Percentiles rank a stretch among this genome's conserved stretches.
These are phyloP conservation scores for Leptobrachium leishanense DNA, from an alignment of 2,113 vertebrate species.

Conservation along the genomic window DNA sequence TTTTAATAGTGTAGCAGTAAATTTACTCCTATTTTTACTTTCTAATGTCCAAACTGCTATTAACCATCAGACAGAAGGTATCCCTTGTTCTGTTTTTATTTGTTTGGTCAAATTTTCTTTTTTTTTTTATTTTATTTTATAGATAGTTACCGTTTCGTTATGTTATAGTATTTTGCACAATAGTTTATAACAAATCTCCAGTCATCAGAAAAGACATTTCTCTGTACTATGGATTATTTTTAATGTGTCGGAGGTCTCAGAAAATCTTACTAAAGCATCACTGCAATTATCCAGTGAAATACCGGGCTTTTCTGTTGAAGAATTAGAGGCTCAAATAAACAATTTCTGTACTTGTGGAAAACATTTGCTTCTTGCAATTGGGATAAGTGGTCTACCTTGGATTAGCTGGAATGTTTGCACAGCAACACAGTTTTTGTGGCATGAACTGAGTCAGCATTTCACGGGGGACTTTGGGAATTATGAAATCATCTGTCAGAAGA, in stretches of 20 bases:
- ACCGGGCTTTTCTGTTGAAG: neutral
- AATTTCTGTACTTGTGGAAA: neutral
- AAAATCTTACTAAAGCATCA: neutral
- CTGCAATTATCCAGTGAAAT: neutral
- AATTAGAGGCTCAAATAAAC: neutral
- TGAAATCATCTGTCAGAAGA: neutral
- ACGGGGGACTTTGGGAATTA: neutral
- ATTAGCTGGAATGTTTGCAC: neutral
- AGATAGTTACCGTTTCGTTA: neutral
- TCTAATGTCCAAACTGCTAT: slow-evolving; percentile 11
- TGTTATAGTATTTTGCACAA: slow-evolving; percentile 1
- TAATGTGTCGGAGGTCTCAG: neutral
- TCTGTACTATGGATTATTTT: neutral
- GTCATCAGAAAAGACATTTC: slow-evolving; percentile 7
- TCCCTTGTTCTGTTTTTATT: neutral
- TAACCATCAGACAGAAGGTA: neutral
- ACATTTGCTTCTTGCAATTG: neutral
- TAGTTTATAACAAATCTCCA: slow-evolving; percentile 7
- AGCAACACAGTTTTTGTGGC: neutral
- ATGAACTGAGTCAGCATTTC: neutral
- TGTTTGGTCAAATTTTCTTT: too few species aligned
- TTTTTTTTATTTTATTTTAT: neutral
- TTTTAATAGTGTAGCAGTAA: slow-evolving; percentile 14
- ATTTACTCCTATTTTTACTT: neutral
- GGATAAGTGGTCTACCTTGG: neutral